Base-by-base conservation (phyloP, 2,888 invertebrate genomes). In the Rhagonycha lutea region DNA sequence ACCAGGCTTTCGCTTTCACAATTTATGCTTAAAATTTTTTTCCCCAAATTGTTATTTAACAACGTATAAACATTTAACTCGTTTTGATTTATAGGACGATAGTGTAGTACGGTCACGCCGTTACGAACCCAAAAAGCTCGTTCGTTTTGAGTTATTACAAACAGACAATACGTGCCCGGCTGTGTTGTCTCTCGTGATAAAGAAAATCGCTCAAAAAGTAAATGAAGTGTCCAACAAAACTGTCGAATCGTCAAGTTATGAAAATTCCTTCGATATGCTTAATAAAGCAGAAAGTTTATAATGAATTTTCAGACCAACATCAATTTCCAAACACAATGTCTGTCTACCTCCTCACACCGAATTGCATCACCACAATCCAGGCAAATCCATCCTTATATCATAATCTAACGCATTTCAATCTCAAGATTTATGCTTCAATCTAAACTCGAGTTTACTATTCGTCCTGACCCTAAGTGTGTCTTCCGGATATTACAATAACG, bases 91-190 rank as follows among this genome's bases (percentile, higher is more conserved):
- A 82, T 79, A 79, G 69, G 61, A 73, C 32, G 77, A 79, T 81
- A 79, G 80, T 79, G 80, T 69, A 80, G 80, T 80, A 77, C 75
- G 80, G 80, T 81, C 81, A 80, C 81, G 80, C 79, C 78, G 79
- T 73, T 75, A 70, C 74, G 74, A 75, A 73, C 78, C 80, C 79
- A 81, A 80, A 73, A 80, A 75, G 62, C 68, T 65, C 63, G 68
- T 73, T 62, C 71, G 79, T 70, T 47, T 80, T 82, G 80, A 82
- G 78, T 80, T 81, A 82, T 82, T 80, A 71, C 79, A 47, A 69
- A 75, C 78, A 78, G 81, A 80, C 79, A 80, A 80, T 81, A 79
- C 79, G 80, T 79, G 79, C 76, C 68, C 62, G 78, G 63, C 69
- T 65, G 72, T 61, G 70, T 75, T 72, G 78, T 74, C 78, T 77